A percentile compares a stretch with the other conserved stretches of the same genome.
phyloP scores from a whole-genome alignment of 2,797 vertebrate species.

The Sebastes trivittatus region DNA sequence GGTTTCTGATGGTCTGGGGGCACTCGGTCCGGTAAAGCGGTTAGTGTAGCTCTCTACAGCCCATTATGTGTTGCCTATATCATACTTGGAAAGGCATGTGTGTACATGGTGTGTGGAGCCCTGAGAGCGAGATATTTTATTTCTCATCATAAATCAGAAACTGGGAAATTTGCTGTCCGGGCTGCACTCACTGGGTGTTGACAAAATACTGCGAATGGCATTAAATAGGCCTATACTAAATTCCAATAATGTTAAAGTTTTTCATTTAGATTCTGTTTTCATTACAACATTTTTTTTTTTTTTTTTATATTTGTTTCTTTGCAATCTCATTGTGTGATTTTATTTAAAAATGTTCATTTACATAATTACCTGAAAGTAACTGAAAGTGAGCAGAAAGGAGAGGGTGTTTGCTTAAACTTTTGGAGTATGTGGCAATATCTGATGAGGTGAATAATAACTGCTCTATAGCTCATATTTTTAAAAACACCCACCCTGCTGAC shows the following conservation, averaged over 20 bases:
- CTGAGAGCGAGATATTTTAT: constrained; percentile 12
- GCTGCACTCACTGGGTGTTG: background rate
- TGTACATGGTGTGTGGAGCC: background rate
- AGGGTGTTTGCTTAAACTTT: background rate
- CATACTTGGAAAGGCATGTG: background rate
- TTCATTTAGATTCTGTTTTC: background rate
- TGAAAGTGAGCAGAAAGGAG: background rate
- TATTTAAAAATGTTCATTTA: background rate
- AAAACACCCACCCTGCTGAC: background rate
- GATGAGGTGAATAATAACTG: background rate
- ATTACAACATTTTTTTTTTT: background rate
- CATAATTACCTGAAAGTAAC: background rate
- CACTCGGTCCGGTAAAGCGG: constrained; percentile 44
- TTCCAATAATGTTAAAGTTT: background rate
- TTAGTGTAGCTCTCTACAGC: constrained; percentile 37
- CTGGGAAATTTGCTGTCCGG: background rate
- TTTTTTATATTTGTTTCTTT: background rate
- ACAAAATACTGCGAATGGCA: background rate
- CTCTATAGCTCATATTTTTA: background rate
- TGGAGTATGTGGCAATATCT: background rate
- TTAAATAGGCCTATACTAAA: background rate
- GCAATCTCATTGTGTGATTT: background rate
- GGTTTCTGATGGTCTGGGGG: constrained; percentile 65
- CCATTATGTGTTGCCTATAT: constrained; percentile 22
- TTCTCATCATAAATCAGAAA: constrained; percentile 10